Base-by-base conservation (phyloP, 2,797 vertebrate species). In the Saxicola maurus region DNA sequence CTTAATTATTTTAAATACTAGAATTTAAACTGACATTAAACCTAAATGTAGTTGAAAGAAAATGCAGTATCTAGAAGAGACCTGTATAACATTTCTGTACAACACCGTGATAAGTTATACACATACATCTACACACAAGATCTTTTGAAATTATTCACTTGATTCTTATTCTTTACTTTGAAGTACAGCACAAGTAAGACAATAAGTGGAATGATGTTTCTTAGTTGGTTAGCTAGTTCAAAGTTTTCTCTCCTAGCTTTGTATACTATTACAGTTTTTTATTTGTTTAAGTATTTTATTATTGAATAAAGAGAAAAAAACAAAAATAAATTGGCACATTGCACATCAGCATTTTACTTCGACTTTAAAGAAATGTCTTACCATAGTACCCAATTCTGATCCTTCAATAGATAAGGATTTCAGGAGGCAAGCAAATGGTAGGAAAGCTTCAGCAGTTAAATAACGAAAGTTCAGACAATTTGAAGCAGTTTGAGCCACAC, bases 401-500 rank as follows among this genome's bases (percentile, higher is more conserved):
- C n/a, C 49, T 51, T 81, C 42, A 52, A 19, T 0, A 67, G 20
- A 60, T 82, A 31, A 86, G 80, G 40, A 42, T 49, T 77, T 89
- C 66, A 62, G 71, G 9, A 88, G 7, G 56, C 53, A 84, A 82
- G 33, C 13, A 72, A 92, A 38, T 5, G 6, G 59, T 23, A 81
- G 66, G 45, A 87, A 87, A 85, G 38, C 59, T 89, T 93, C 92
- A 92, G 38, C 79, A 90, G 27, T 66, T 73, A 78, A 85, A 62
- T 30, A 80, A 31, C 25, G 65, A 77, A 23, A 10, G 18, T 49
- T 66, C 72, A 68, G 61, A 30, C 4, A 43, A 19, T 42, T n/a
- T 52, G 43, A 46, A 78, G 69, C 37, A 56, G 9, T 38, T 51
- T 5, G 9, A 92, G 31, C n/a, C 57, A 92, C 49, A 46, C 84